Percentiles rank a stretch among this genome's conserved stretches.
phyloP scores from a whole-genome alignment of 2,888 invertebrate species.

The Papilio gigon region DNA sequence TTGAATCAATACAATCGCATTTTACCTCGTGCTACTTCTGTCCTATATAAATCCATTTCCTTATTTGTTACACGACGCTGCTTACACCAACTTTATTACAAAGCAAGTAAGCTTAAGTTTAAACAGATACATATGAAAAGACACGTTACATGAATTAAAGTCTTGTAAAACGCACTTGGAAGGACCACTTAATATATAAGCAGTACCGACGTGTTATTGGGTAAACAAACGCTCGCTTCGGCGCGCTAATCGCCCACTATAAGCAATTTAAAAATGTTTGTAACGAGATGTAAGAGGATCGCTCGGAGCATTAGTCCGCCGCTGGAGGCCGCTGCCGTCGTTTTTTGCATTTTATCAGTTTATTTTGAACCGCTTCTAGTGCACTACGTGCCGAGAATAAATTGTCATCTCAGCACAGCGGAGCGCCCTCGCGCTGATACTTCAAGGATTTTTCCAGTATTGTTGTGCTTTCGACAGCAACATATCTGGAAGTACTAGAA shows the following conservation, averaged over 20 bases:
- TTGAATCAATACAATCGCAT: no score
- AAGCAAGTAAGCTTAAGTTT: no score
- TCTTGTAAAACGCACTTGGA: no score
- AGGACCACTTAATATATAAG: neutral
- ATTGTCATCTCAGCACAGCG: constrained; percentile 44
- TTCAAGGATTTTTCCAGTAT: constrained; percentile 33
- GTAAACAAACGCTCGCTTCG: neutral
- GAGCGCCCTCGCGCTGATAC: constrained; percentile 40
- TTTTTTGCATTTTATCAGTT: constrained; percentile 49
- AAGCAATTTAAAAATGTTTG: neutral
- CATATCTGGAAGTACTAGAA: neutral
- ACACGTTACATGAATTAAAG: no score
- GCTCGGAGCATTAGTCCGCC: neutral
- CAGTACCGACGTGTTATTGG: no score
- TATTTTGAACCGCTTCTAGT: constrained; percentile 47
- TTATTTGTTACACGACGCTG: no score
- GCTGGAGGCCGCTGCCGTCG: constrained; percentile 1
- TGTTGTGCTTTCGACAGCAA: constrained; percentile 1
- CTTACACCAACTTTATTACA: no score
- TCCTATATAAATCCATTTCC: no score
- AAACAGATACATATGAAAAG: no score
- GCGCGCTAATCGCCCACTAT: neutral
- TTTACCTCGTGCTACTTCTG: no score
- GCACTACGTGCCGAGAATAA: constrained; percentile 51
- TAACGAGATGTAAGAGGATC: constrained; percentile 26